Conservation (phyloP, 2,113 vertebrate species). For the Planiliza haematocheilus region DNA sequence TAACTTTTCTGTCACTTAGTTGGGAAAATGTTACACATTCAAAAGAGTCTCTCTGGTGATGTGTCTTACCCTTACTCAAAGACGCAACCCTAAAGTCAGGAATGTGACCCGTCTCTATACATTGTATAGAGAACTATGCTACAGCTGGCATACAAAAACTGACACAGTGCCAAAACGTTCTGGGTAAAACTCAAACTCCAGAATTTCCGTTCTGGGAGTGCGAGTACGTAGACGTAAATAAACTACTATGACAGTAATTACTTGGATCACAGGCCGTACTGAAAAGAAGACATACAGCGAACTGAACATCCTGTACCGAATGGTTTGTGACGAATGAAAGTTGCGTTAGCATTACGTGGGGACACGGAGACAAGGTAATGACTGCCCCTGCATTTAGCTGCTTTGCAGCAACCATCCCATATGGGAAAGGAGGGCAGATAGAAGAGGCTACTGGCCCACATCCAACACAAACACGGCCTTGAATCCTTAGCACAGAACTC, state of each 20-base stretch:
- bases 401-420: constrained; percentile 59
- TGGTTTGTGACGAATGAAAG: background rate
- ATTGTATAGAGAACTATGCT: no score
- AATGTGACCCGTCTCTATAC: no score
- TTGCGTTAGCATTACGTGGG: background rate
- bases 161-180: no score
- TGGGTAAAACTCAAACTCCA: no score
- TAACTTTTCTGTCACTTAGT: no score
- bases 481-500: constrained; percentile 73
- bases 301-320: background rate
- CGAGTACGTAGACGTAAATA: background rate
- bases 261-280: background rate
- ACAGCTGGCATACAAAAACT: no score
- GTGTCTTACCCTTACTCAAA: no score
- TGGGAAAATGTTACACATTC: no score
- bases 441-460: constrained; percentile 64
- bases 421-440: constrained; percentile 62
- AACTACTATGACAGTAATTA: background rate
- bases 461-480: constrained; percentile 76
- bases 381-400: constrained; percentile 49
- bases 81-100: no score
- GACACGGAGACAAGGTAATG: constrained; percentile 48
- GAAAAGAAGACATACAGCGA: background rate
- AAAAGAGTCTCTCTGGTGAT: no score
- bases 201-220: background rate